A percentile compares a stretch with the other conserved stretches of the same genome.
Conservation (phyloP, 2,113 vertebrate genomes). For the Otolemur garnettii region DNA sequence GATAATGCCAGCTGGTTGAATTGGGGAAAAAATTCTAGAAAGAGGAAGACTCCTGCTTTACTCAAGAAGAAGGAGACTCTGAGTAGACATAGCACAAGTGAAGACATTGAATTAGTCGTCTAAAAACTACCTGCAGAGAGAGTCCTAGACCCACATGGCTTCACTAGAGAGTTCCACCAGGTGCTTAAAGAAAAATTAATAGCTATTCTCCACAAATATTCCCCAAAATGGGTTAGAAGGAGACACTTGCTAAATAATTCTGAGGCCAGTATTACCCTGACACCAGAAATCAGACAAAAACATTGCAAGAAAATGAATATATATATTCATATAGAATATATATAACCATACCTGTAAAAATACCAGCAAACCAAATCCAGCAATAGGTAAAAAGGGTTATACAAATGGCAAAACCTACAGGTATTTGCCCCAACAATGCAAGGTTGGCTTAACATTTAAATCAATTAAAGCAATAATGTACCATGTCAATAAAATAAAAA, state of each 20-base stretch:
- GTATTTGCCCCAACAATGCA: neutral
- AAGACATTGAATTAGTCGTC: no score
- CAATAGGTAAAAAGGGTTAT: neutral
- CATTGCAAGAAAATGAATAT: no score
- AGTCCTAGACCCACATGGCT: neutral
- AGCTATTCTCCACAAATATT: neutral
- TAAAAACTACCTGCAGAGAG: neutral
- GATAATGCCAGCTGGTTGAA: neutral
- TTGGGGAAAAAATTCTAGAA: neutral
- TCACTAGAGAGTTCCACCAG: neutral
- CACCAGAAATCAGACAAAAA: neutral
- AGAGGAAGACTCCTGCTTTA: neutral
- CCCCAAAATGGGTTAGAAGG: neutral
- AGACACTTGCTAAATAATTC: no score
- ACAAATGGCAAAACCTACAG: neutral
- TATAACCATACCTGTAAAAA: neutral
- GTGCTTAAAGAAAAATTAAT: neutral
- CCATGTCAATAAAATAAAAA: neutral
- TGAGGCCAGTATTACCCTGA: neutral
- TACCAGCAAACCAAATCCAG: no score
- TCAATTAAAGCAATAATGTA: no score
- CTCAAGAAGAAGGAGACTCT: neutral
- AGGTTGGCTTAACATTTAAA: neutral
- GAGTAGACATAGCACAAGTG: neutral
- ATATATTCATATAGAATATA: accelerated